These are phyloP conservation scores for Drosophila kokeensis DNA, from an alignment of 2,888 invertebrate genomes.

Conservation along the genomic window DNA sequence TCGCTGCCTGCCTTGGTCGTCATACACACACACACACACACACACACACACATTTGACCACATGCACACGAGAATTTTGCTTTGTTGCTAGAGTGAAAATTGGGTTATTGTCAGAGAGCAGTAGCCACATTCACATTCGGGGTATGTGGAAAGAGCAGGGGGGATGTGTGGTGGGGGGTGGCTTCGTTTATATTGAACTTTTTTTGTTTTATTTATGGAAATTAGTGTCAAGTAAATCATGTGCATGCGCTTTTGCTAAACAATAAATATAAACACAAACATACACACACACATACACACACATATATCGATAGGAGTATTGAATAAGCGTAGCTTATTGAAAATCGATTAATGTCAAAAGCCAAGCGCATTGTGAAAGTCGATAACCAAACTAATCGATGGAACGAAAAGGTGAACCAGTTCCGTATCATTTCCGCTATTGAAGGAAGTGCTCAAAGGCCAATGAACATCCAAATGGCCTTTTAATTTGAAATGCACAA, in stretches of 20 bases:
- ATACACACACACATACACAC: not conserved
- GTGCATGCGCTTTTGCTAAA: constrained; percentile 61
- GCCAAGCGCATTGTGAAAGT: constrained; percentile 59
- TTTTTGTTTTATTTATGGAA: constrained; percentile 77
- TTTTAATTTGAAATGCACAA: constrained; percentile 35
- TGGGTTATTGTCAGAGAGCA: constrained; percentile 75
- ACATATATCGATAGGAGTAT: constrained; percentile 41
- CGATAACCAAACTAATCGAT: constrained; percentile 35
- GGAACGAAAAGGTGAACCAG: constrained; percentile 57
- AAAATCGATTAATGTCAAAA: constrained; percentile 50
- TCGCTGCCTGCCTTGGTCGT: constrained; percentile 62
- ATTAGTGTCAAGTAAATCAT: constrained; percentile 82
- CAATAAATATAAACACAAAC: constrained; percentile 23
- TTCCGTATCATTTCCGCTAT: constrained; percentile 46
- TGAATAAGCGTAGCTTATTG: constrained; percentile 45
- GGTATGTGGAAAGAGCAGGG: not conserved
- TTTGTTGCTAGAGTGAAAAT: constrained; percentile 71
- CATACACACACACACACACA: constrained; percentile 24
- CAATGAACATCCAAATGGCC: constrained; percentile 72
- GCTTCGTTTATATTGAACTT: constrained; percentile 62
- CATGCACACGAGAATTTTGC: constrained; percentile 30
- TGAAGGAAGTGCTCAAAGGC: constrained; percentile 70
- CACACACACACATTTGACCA: not conserved
- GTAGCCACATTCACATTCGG: constrained; percentile 37
- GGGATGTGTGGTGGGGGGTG: not conserved